Percentiles rank a stretch among this genome's conserved stretches.
phyloP scores from a whole-genome alignment of 2,888 invertebrate species.

The Agrypnus murinus region DNA sequence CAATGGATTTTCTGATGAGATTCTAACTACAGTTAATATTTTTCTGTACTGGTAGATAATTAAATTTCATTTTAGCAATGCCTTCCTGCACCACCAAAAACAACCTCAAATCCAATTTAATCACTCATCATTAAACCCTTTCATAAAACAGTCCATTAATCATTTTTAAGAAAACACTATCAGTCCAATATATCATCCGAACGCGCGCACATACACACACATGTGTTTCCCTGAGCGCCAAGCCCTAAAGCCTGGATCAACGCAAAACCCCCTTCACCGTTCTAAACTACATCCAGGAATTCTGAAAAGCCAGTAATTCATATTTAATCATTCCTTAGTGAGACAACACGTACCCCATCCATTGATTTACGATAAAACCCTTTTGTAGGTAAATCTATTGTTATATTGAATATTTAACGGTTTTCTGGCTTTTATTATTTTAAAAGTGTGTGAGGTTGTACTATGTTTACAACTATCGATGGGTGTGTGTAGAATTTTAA shows the following conservation, averaged over 20 bases:
- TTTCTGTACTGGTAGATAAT: no score
- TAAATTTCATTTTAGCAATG: no score
- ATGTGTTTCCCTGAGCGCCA: conserved; percentile 11
- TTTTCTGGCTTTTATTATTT: conserved; percentile 14
- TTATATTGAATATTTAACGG: no score
- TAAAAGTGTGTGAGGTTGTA: background rate
- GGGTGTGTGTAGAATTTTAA: background rate
- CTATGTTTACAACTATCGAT: background rate
- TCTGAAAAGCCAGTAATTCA: conserved; percentile 30
- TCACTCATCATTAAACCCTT: conserved; percentile 22
- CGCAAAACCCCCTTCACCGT: conserved; percentile 9
- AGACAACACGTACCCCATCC: conserved; percentile 23
- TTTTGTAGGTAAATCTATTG: background rate
- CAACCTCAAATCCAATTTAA: background rate
- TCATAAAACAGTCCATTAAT: conserved; percentile 19
- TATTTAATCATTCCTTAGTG: conserved; percentile 29
- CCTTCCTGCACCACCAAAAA: no score
- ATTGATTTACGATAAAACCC: conserved; percentile 34
- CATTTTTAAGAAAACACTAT: conserved; percentile 16
- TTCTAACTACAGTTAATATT: no score
- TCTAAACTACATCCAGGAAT: conserved; percentile 19
- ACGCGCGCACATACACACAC: background rate
- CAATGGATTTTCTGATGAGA: no score
- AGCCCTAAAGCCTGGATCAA: conserved; percentile 21
- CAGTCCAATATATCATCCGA: conserved; percentile 16